Conservation (phyloP, 2,888 invertebrate genomes). For the Patella ulyssiponensis region DNA sequence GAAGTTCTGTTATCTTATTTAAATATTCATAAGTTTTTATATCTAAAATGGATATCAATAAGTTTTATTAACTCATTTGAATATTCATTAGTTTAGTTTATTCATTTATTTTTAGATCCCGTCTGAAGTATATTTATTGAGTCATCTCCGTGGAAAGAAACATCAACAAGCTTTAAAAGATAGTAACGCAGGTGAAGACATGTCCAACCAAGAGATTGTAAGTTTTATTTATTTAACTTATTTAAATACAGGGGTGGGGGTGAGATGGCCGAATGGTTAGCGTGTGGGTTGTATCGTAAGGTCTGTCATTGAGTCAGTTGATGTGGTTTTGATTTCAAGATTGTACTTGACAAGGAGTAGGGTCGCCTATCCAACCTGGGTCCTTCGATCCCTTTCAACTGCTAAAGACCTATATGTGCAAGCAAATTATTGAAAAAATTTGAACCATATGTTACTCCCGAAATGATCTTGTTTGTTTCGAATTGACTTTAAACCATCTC, state of each 20-base stretch:
- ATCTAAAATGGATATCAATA: background rate
- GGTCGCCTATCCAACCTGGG: no score
- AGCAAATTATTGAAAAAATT: no score
- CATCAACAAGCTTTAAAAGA: slow-evolving; percentile 80
- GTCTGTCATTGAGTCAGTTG: no score
- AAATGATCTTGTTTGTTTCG: no score
- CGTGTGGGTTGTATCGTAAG: no score
- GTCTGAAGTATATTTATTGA: slow-evolving; percentile 82
- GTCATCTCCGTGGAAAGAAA: slow-evolving; percentile 80
- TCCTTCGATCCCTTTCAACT: background rate
- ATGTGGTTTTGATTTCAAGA: no score
- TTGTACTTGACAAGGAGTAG: no score
- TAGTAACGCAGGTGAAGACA: slow-evolving; percentile 74
- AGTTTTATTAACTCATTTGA: no score
- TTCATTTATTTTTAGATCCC: slow-evolving; percentile 75
- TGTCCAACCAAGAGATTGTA: slow-evolving; percentile 78
- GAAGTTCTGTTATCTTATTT: background rate
- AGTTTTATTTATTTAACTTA: slow-evolving; percentile 39
- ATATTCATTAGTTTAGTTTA: background rate
- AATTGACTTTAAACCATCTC: no score
- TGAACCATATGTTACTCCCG: no score
- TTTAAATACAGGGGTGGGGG: no score
- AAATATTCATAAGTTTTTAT: background rate
- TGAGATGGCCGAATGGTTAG: no score
- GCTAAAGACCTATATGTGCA: background rate